A percentile compares a stretch with the other conserved stretches of the same genome.
phyloP scores from a whole-genome alignment of 2,797 vertebrate genomes.

The Ptychobarbus kaznakovi region DNA sequence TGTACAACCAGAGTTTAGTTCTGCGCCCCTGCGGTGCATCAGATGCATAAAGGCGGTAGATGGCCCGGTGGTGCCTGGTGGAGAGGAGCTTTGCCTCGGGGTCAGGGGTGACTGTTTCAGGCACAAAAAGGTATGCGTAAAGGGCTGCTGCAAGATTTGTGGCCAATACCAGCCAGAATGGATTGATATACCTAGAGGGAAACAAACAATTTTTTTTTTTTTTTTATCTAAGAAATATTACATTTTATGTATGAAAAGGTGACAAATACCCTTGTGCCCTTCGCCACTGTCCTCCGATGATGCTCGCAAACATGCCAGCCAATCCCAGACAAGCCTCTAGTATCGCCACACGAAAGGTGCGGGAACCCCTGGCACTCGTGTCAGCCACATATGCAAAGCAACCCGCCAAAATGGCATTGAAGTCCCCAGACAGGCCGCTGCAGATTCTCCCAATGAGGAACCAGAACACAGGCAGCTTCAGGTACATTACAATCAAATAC shows the following conservation, averaged over 20 bases:
- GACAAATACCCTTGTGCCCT: conserved; percentile 81
- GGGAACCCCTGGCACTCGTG: conserved; percentile 73
- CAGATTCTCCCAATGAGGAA: conserved; percentile 87
- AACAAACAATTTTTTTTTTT: not conserved
- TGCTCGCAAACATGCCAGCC: conserved; percentile 90
- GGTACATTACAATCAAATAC: conserved; percentile 89
- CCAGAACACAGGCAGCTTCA: conserved; percentile 86
- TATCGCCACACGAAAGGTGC: conserved; percentile 89
- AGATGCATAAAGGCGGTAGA: conserved; percentile 80
- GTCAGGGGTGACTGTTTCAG: conserved; percentile 81
- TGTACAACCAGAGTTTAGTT: conserved; percentile 84
- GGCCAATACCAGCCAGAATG: conserved; percentile 92
- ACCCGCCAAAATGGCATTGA: conserved; percentile 85
- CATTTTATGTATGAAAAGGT: not conserved
- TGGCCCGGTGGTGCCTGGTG: conserved; percentile 79
- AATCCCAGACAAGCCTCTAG: conserved; percentile 91
- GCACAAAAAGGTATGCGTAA: conserved; percentile 85
- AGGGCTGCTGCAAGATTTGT: conserved; percentile 80
- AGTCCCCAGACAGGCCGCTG: conserved; percentile 87
- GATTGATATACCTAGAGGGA: conserved; percentile 82
- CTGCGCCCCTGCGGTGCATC: conserved; percentile 67
- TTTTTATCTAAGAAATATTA: not conserved
- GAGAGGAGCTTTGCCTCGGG: conserved; percentile 80
- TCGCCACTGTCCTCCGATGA: conserved; percentile 89
- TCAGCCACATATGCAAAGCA: conserved; percentile 91